phyloP scores from a whole-genome alignment of 2,797 vertebrate genomes.

The Eulemur coronatus region DNA sequence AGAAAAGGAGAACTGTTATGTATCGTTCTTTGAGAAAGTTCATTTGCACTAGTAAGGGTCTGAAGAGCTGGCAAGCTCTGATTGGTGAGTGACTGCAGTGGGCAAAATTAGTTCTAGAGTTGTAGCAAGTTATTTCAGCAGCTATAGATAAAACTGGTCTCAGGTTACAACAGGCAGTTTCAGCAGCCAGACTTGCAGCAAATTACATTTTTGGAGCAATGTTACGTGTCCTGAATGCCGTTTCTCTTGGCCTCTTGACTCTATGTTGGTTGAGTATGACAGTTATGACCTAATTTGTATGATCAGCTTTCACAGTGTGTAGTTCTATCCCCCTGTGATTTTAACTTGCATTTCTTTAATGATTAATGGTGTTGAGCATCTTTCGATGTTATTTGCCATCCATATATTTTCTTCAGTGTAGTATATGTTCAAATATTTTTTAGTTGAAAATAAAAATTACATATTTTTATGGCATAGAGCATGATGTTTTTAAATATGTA shows the following conservation, averaged over 20 bases:
- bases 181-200: background rate
- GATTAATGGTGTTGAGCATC: background rate
- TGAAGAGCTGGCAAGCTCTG: background rate
- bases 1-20: background rate
- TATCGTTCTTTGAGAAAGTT: background rate
- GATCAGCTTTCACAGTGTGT: background rate
- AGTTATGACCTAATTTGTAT: background rate
- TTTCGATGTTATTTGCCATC: background rate
- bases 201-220: background rate
- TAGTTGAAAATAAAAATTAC: background rate
- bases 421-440: background rate
- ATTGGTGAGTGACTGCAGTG: no score
- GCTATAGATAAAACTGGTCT: background rate
- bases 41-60: background rate
- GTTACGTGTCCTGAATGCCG: background rate
- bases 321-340: background rate
- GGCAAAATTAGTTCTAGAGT: background rate
- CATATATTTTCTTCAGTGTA: background rate
- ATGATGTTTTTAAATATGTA: background rate
- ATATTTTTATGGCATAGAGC: background rate
- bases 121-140: background rate
- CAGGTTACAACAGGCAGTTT: background rate
- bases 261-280: background rate
- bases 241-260: background rate
- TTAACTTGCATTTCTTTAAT: background rate